Percentiles rank a stretch among this genome's conserved stretches.
These are phyloP conservation scores for Caenorhabditis parvicauda DNA, from an alignment of 2,888 invertebrate genomes.

Conservation along the genomic window DNA sequence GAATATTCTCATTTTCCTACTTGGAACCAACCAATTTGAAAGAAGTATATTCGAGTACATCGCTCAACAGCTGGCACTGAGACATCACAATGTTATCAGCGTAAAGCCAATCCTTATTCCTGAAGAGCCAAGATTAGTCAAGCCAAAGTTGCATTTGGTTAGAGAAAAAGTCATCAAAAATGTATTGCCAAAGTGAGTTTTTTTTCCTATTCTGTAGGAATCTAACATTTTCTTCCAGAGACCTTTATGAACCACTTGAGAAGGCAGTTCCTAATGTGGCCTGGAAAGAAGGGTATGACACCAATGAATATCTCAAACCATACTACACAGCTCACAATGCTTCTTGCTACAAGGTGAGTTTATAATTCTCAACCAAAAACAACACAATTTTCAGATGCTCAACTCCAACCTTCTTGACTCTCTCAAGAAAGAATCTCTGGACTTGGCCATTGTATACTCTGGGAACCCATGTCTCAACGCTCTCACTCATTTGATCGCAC, in stretches of 20 bases:
- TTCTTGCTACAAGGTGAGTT: constrained; percentile 55
- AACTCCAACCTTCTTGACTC: constrained; percentile 59
- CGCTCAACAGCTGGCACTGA: constrained; percentile 59
- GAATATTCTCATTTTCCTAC: constrained; percentile 58
- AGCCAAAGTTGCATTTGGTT: constrained; percentile 58
- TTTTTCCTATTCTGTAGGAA: no score
- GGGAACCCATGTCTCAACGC: constrained; percentile 61
- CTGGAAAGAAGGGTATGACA: constrained; percentile 50
- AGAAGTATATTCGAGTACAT: constrained; percentile 55
- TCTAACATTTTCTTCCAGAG: no score
- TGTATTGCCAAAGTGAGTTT: constrained; percentile 47
- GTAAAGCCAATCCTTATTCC: constrained; percentile 61
- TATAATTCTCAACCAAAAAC: background rate
- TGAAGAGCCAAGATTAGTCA: constrained; percentile 60
- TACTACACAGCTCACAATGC: constrained; percentile 58
- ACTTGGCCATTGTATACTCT: constrained; percentile 56
- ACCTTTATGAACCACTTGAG: constrained; percentile 52
- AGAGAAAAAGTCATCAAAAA: constrained; percentile 60
- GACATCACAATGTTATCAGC: constrained; percentile 55
- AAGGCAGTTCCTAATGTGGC: constrained; percentile 45
- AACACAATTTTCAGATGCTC: constrained; percentile 41
- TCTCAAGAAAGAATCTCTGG: constrained; percentile 52
- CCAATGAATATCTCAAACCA: constrained; percentile 40
- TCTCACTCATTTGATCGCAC: constrained; percentile 53
- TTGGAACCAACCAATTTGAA: constrained; percentile 60